Conservation (phyloP, 2,888 invertebrate species). For the Sarcophaga rosellei region DNA sequence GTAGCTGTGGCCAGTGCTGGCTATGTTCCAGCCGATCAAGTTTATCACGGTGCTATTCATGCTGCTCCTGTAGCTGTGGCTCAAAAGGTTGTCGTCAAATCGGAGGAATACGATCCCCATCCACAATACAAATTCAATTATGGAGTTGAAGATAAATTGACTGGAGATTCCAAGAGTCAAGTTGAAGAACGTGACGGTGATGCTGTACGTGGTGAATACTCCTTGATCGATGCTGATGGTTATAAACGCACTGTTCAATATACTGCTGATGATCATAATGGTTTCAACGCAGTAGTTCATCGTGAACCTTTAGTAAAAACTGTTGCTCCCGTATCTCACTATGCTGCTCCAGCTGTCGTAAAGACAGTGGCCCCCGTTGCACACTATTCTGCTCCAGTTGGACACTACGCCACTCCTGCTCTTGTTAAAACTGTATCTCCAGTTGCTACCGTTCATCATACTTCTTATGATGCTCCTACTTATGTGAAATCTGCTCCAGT, state of each 20-base stretch:
- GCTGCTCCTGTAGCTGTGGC: conserved; percentile 31
- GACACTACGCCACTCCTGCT: too few species aligned
- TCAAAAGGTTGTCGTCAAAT: conserved; percentile 39
- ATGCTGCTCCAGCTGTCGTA: conserved; percentile 2
- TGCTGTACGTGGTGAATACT: too few species aligned
- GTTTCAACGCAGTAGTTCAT: not conserved
- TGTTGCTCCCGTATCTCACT: not conserved
- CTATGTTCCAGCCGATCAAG: conserved; percentile 71
- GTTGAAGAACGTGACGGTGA: too few species aligned
- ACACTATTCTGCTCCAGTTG: conserved; percentile 28
- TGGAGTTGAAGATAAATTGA: conserved; percentile 76
- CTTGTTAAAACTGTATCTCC: too few species aligned
- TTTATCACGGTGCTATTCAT: conserved; percentile 72
- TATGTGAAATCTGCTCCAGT: too few species aligned
- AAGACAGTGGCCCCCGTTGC: conserved; percentile 12
- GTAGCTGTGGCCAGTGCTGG: conserved; percentile 77
- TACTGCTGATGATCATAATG: not conserved
- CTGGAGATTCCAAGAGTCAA: conserved; percentile 65
- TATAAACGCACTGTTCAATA: not conserved
- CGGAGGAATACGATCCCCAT: conserved; percentile 76
- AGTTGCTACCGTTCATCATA: too few species aligned
- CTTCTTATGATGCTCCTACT: too few species aligned
- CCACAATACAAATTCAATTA: conserved; percentile 78
- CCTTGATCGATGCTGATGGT: too few species aligned
- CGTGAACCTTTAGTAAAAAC: not conserved